Evolutionary conservation across 2,888 invertebrate genomes (phyloP).

Genomic region (Netelia melanura): DNA sequence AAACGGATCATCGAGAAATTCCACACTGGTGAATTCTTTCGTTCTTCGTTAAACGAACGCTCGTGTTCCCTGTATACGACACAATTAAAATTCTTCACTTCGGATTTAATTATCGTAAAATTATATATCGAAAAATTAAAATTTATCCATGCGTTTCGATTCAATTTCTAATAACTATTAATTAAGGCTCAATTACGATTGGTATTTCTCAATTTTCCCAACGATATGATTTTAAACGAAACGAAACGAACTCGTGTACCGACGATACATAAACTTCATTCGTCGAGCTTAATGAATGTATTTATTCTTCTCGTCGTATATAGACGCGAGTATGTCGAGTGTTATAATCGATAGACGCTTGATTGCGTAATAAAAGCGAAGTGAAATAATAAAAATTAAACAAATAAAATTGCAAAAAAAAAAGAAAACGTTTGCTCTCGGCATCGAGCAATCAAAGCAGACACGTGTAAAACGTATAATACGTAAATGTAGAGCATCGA

Average conservation of each 20-base stretch:
- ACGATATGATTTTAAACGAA: background rate
- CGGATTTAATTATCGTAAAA: no score
- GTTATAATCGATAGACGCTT: slow-evolving; percentile 44
- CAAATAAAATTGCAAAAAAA: background rate
- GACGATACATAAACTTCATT: background rate
- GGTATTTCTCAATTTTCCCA: no score
- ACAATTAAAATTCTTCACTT: no score
- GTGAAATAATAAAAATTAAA: background rate
- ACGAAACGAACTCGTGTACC: background rate
- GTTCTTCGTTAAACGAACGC: slow-evolving; percentile 37
- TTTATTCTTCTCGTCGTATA: slow-evolving; percentile 8
- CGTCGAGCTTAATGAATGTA: background rate
- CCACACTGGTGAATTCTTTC: slow-evolving; percentile 37
- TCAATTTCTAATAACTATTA: no score
- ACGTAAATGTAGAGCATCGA: slow-evolving; percentile 22
- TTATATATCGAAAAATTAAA: no score
- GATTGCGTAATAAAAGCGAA: slow-evolving; percentile 20
- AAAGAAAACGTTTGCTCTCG: background rate
- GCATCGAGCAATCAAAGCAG: slow-evolving; percentile 15
- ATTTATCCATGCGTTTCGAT: no score
- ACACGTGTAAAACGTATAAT: slow-evolving; percentile 19
- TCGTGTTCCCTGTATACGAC: background rate
- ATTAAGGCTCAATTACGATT: no score
- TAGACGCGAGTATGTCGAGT: background rate
- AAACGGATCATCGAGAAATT: slow-evolving; percentile 39